Evolutionary conservation across 2,888 invertebrate genomes (phyloP), one percentile per base, ranked within the genome.

Genomic region (Morinoia aosen): DNA sequence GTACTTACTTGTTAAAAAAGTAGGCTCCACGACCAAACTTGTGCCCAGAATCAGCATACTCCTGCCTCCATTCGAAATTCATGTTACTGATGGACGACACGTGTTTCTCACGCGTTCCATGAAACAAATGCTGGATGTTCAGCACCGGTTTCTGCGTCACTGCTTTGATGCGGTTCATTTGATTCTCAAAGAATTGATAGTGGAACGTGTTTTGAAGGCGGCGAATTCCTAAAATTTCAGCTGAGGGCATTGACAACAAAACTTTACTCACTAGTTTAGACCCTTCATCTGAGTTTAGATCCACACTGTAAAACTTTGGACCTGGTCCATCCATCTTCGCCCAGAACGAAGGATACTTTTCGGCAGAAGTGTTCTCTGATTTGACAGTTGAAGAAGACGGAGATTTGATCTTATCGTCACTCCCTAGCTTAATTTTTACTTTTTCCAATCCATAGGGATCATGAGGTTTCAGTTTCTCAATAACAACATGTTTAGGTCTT

Each of bases 1-100:
- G 14, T 12, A 95, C 95, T 95, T 48, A 95, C 95, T 64, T 95
- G 64, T 95, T 95, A 58, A 64, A 95, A 58, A 95, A 95, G 33
- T 95, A 95, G 64, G 95, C 95, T 25, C 95, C 95, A n/a, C 95
- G 58, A 40, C 95, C 95, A 95, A 64, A 95, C 64, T 95, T 39
- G 39, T 61, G 39, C 0, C 95, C 95, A 2, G 95, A 95, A n/a
- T 95, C 95, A 10, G 95, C 95, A 64, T 48, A 61, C 33, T 58
- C 64, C n/a, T 95, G 61, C 57, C 95, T 58, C 95, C 95, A 95
- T 33, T 95, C 95, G 57, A 61, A 61, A 19, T 95, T 64, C 48
- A 39, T 40, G 11, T 61, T 7, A n/a, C 56, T 48, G 57, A 95
- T 95, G 40, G 58, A n/a, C 5, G 40, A 11, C 40, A 95, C 40